Evolutionary conservation across 92 coral and sea anemone genomes (phyloP).

Genomic region (Ricordea florida): DNA sequence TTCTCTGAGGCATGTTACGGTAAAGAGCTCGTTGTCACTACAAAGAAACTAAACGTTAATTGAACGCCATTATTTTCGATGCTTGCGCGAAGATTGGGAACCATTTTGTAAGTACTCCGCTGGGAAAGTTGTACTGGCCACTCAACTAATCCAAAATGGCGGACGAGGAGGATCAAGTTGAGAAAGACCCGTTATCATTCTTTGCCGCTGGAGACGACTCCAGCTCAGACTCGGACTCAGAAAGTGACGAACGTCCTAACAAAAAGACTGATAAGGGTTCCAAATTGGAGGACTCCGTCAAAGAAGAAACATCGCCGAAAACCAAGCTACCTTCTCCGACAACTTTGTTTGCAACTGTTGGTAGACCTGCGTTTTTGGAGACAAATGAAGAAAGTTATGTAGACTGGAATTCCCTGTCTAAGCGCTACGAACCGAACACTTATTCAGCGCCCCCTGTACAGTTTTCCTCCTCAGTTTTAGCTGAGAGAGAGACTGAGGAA

Average conservation of each 20-base stretch:
- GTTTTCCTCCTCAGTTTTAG: constrained; percentile 42
- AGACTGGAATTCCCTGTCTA: constrained; percentile 91
- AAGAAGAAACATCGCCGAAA: constrained; percentile 4
- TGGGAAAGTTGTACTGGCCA: not conserved
- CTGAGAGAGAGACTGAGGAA: constrained; percentile 70
- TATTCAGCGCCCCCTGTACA: constrained; percentile 83
- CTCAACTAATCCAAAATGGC: constrained; percentile 62
- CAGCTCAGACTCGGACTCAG: constrained; percentile 90
- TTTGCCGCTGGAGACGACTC: constrained; percentile 79
- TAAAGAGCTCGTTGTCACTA: not conserved
- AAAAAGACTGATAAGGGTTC: constrained; percentile 2
- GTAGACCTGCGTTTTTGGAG: constrained; percentile 85
- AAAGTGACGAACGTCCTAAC: constrained; percentile 48
- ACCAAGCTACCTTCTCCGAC: constrained; percentile 92
- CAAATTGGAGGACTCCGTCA: not conserved
- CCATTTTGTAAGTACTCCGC: constrained; percentile 14
- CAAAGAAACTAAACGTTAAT: no score
- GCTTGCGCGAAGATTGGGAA: constrained; percentile 10
- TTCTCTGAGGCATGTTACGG: constrained; percentile 78
- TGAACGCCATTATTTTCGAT: not conserved
- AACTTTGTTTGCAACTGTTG: constrained; percentile 92
- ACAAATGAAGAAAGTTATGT: constrained; percentile 66
- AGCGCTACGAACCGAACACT: constrained; percentile 82
- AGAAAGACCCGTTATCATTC: constrained; percentile 85
- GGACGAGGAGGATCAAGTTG: constrained; percentile 53